A percentile compares a stretch with the other conserved stretches of the same genome.
Evolutionary conservation across 2,888 invertebrate species (phyloP).

Genomic region (Clostera curtula): DNA sequence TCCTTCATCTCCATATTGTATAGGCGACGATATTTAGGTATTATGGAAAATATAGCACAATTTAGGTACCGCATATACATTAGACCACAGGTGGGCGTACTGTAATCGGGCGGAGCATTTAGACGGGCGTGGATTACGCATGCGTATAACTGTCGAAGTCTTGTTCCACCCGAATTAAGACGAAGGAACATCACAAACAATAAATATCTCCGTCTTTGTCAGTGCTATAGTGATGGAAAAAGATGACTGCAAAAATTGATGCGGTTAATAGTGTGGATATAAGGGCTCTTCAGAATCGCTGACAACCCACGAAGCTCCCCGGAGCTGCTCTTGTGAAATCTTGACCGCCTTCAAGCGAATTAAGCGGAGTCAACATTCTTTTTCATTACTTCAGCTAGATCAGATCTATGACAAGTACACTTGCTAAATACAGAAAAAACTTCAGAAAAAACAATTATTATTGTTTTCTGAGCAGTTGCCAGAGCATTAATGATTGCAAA

Average conservation of each 20-base stretch:
- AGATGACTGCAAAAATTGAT: conserved; percentile 39
- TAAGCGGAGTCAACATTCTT: conserved; percentile 44
- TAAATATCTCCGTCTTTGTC: conserved; percentile 52
- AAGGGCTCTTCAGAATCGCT: conserved; percentile 52
- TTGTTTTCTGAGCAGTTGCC: too few species aligned
- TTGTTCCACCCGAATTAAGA: conserved; percentile 32
- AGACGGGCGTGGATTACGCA: conserved; percentile 60
- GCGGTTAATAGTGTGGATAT: conserved; percentile 36
- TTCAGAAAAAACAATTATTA: too few species aligned
- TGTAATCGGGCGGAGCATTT: conserved; percentile 53
- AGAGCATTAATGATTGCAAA: too few species aligned
- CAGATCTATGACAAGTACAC: not conserved
- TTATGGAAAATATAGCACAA: too few species aligned
- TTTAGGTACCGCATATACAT: conserved; percentile 1
- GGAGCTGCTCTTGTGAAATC: conserved; percentile 50
- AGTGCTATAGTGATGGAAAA: conserved; percentile 43
- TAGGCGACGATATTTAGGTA: too few species aligned
- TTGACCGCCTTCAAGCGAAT: conserved; percentile 62
- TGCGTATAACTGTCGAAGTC: conserved; percentile 44
- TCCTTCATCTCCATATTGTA: too few species aligned
- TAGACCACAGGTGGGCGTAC: conserved; percentile 67
- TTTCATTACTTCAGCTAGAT: conserved; percentile 17
- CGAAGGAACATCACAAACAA: conserved; percentile 35
- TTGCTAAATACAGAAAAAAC: not conserved
- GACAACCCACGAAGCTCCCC: conserved; percentile 40